A percentile compares a stretch with the other conserved stretches of the same genome.
Conservation (phyloP, 2,888 invertebrate genomes). For the Tridacna crocea region DNA sequence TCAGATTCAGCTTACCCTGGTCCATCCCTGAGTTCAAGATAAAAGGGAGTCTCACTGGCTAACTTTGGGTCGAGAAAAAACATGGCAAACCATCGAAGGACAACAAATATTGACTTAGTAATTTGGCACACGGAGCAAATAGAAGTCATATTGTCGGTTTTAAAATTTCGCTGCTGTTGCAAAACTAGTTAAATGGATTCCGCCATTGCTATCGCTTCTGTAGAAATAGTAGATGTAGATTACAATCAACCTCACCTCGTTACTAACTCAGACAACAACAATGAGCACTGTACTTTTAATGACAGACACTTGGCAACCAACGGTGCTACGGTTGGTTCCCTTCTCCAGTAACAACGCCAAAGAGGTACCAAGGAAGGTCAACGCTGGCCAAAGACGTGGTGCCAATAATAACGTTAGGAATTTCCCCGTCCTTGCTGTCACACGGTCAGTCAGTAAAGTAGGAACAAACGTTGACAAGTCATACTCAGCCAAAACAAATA, state of each 20-base stretch:
- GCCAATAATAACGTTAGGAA: slow-evolving; percentile 24
- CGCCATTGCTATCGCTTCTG: neutral
- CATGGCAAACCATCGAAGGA: too few species aligned
- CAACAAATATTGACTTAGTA: too few species aligned
- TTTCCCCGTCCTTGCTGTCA: slow-evolving; percentile 67
- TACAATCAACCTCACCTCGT: neutral
- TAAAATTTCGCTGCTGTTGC: too few species aligned
- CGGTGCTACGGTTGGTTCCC: slow-evolving; percentile 73
- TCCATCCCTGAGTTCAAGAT: too few species aligned
- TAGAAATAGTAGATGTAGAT: slow-evolving; percentile 7
- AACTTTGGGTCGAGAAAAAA: too few species aligned
- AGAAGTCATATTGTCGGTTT: neutral
- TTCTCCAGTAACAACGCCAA: slow-evolving; percentile 71
- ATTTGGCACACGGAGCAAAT: too few species aligned
- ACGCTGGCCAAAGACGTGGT: neutral
- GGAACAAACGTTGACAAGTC: slow-evolving; percentile 40
- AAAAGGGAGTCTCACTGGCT: too few species aligned
- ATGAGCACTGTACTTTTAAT: slow-evolving; percentile 71
- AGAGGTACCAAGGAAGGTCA: slow-evolving; percentile 21
- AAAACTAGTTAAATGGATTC: neutral
- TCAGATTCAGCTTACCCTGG: too few species aligned
- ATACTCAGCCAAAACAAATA: neutral
- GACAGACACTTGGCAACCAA: slow-evolving; percentile 72
- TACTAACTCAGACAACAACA: slow-evolving; percentile 12
- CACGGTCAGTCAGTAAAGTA: slow-evolving; percentile 36